These are phyloP conservation scores for Araneus ventricosus DNA, from an alignment of 1,140 invertebrate species.

Conservation along the genomic window DNA sequence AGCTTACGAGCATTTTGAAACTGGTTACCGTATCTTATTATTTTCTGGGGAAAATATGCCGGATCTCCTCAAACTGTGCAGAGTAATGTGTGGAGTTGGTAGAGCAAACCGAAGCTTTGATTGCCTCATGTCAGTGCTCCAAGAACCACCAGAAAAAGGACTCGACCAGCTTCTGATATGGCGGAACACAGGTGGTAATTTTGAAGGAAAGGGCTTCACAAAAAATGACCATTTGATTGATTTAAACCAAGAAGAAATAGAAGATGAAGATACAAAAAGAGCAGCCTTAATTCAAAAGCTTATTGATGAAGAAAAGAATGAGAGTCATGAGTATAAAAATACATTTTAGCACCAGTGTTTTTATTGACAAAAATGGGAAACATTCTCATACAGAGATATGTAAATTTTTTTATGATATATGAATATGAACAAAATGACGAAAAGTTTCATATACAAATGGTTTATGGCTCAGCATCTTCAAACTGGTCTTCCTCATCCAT, in stretches of 20 bases:
- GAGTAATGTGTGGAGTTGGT: slow-evolving; percentile 45
- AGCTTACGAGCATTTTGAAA: slow-evolving; percentile 35
- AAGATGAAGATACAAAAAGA: background rate
- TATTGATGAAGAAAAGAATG: background rate
- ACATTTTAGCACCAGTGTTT: background rate
- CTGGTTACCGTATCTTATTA: background rate
- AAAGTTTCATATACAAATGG: background rate
- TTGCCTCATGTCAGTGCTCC: background rate
- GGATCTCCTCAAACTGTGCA: background rate
- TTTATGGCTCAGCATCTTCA: slow-evolving; percentile 63
- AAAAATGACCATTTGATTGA: slow-evolving; percentile 26
- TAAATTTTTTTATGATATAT: background rate
- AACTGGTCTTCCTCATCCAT: slow-evolving; percentile 41
- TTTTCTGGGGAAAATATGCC: background rate
- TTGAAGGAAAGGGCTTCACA: background rate
- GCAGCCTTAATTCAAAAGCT: background rate
- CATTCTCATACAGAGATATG: background rate
- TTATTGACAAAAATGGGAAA: background rate
- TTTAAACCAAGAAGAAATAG: background rate
- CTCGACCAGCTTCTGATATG: background rate
- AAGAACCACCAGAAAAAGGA: background rate
- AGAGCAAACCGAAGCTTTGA: slow-evolving; percentile 12
- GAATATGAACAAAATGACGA: background rate
- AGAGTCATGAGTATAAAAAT: too few species aligned
- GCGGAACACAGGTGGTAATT: slow-evolving; percentile 7